Evolutionary conservation across 2,888 invertebrate genomes (phyloP).

Genomic region (Ochropleura plecta): DNA sequence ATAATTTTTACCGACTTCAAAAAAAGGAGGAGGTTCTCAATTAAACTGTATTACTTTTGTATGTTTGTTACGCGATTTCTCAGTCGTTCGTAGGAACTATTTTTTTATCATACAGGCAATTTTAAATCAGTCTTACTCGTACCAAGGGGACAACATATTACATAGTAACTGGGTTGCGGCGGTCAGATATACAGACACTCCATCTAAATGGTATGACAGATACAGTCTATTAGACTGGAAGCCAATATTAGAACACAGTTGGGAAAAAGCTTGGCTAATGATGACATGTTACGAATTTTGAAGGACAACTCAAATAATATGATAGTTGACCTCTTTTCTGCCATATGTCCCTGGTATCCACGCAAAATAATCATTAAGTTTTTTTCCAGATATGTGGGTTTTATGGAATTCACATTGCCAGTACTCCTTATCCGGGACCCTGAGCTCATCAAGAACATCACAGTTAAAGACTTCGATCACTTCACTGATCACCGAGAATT

Average conservation of each 20-base stretch:
- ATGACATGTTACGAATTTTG: neutral
- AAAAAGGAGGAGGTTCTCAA: too few relatives aligned
- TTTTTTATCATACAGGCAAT: too few relatives aligned
- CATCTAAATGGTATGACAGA: neutral
- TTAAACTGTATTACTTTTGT: too few relatives aligned
- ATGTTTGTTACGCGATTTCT: too few relatives aligned
- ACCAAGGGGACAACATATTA: neutral
- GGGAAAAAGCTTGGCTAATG: neutral
- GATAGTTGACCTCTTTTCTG: neutral
- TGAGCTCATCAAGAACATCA: constrained; percentile 88
- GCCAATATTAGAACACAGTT: neutral
- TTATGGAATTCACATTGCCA: constrained; percentile 83
- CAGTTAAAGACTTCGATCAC: constrained; percentile 91
- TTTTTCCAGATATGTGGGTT: constrained; percentile 80
- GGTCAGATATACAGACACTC: neutral
- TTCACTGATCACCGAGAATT: constrained; percentile 87
- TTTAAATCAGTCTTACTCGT: neutral
- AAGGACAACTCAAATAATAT: too few relatives aligned
- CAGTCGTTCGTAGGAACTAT: too few relatives aligned
- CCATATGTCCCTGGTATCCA: constrained; percentile 11
- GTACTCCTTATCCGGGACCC: constrained; percentile 87
- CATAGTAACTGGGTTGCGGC: neutral
- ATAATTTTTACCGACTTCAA: neutral
- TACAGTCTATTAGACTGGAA: neutral
- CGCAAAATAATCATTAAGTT: neutral